These are phyloP conservation scores for Jordanella pulchra DNA, from an alignment of 2,797 vertebrate species.

Conservation along the genomic window DNA sequence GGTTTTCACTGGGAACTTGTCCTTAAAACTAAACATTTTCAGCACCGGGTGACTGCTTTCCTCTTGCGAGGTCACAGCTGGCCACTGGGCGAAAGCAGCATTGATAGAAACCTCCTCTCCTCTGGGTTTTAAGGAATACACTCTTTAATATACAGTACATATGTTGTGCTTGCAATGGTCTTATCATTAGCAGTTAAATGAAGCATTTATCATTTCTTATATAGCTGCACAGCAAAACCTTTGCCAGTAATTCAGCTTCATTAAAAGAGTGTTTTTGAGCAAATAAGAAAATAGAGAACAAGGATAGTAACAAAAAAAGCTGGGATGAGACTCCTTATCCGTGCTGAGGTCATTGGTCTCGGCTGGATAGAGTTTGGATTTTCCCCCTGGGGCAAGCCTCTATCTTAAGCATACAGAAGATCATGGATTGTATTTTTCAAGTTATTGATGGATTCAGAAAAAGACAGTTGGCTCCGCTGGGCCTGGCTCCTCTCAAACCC, in stretches of 20 bases:
- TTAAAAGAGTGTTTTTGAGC: neutral
- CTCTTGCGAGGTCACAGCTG: conserved; percentile 16
- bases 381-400: too few species aligned
- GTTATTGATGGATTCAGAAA: too few species aligned
- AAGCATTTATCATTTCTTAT: neutral
- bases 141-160: conserved; percentile 1
- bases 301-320: neutral
- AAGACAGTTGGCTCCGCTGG: too few species aligned
- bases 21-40: conserved; percentile 18
- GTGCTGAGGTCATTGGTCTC: neutral
- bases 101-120: conserved; percentile 19
- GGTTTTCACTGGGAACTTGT: neutral
- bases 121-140: conserved; percentile 21
- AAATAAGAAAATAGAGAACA: neutral
- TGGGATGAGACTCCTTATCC: neutral
- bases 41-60: neutral
- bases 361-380: too few species aligned
- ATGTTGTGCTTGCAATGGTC: neutral
- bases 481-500: too few species aligned
- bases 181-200: neutral
- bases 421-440: too few species aligned
- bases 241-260: neutral
- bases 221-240: neutral
- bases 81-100: conserved; percentile 1
- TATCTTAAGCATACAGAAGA: too few species aligned